Evolutionary conservation across 2,113 vertebrate species (phyloP), one percentile per base, ranked within the genome.

Genomic region (Athene cunicularia): DNA sequence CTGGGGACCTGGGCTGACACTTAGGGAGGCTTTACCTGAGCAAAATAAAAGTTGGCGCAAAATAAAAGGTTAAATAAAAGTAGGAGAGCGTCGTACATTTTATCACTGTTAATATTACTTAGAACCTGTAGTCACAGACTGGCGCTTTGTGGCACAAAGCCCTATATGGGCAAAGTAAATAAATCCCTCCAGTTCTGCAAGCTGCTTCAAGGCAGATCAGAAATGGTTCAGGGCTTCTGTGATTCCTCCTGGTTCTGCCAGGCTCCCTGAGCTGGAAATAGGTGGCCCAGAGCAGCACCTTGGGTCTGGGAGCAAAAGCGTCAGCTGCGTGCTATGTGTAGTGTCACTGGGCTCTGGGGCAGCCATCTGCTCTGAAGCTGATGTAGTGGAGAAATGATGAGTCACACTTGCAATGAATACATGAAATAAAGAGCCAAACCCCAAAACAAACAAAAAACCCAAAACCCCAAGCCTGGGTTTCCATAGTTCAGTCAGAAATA

Each of bases 91-190:
- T 74, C 2, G 0, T 28, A 10, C 41, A 5, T 37, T 80, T 80
- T 47, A 20, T 33, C 47, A 11, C 21, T 60, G 4, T 37, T 43
- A 16, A 5, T 56, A 59, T 20, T 66, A 59, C 21, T 41, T 28
- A 6, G 45, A 62, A 28, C 30, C 37, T 55, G 9, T 58, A 63
- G n/a, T 58, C 63, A 55, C 52, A 47, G n/a, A 14, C 4, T 19
- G 12, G 22, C 0, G 1, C 27, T 52, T 67, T 3, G 0, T 23
- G 50, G n/a, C 14, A 75, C 72, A 67, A 87, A 37, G 11, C 8
- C 17, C 3, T 1, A 10, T 13, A 27, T 3, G 14, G n/a, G 27
- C 47, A 47, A 71, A 85, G 43, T 24, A 35, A 62, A 70, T 39
- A 45, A 76, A 49, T 39, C 23, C 12, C 8, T 63, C 37, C 27